These are phyloP conservation scores for Drosophila gaucha DNA, from an alignment of 2,888 invertebrate genomes.

Conservation along the genomic window DNA sequence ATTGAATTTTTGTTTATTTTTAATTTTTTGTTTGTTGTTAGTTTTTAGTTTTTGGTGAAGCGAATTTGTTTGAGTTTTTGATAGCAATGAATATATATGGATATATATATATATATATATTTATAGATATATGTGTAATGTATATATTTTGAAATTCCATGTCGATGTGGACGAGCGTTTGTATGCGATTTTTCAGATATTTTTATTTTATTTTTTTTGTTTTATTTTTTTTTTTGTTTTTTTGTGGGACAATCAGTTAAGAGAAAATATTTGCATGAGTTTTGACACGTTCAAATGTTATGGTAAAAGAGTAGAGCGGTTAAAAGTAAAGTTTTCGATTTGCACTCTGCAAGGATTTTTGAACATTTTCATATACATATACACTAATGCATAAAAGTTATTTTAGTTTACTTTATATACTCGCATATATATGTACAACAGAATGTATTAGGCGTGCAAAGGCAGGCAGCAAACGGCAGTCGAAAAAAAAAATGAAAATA, in stretches of 20 bases:
- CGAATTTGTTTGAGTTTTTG: slow-evolving; percentile 48
- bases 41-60: slow-evolving; percentile 49
- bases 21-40: slow-evolving; percentile 38
- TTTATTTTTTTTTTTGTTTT: slow-evolving; percentile 41
- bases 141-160: slow-evolving; percentile 67
- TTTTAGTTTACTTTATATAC: slow-evolving; percentile 12
- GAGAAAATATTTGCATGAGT: slow-evolving; percentile 80
- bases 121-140: slow-evolving; percentile 46
- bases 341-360: slow-evolving; percentile 51
- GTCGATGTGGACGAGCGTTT: slow-evolving; percentile 82
- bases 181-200: slow-evolving; percentile 56
- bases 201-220: slow-evolving; percentile 38
- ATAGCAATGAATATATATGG: slow-evolving; percentile 48
- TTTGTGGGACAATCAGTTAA: slow-evolving; percentile 76
- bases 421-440: slow-evolving; percentile 23
- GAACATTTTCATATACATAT: slow-evolving; percentile 40
- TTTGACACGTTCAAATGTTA: slow-evolving; percentile 74
- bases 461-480: slow-evolving; percentile 53
- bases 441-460: slow-evolving; percentile 38
- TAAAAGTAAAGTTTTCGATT: slow-evolving; percentile 51
- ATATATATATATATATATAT: slow-evolving; percentile 38
- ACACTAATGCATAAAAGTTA: slow-evolving; percentile 28
- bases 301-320: slow-evolving; percentile 50
- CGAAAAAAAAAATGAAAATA: slow-evolving; percentile 12
- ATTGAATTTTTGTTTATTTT: slow-evolving; percentile 31